These are phyloP conservation scores for Collichthys lucidus DNA, from an alignment of 2,113 vertebrate species.

Conservation along the genomic window DNA sequence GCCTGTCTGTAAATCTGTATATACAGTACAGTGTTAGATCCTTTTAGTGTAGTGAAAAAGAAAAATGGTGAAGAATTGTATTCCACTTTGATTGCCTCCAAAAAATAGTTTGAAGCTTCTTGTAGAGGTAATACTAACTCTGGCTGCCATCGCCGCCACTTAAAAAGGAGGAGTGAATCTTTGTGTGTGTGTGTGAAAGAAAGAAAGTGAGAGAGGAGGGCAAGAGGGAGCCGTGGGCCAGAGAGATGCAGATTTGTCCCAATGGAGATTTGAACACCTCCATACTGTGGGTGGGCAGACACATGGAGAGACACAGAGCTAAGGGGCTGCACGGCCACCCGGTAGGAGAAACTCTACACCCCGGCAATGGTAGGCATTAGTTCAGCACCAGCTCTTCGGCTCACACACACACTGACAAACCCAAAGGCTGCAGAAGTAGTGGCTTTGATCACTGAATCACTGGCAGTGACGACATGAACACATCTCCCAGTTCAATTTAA, in stretches of 20 bases:
- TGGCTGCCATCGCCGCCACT: constrained; percentile 50
- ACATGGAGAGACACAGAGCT: constrained; percentile 68
- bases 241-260: constrained; percentile 74
- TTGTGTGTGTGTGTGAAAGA: constrained; percentile 23
- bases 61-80: constrained; percentile 10
- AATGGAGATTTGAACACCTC: constrained; percentile 78
- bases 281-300: constrained; percentile 79
- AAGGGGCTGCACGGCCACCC: constrained; percentile 74
- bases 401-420: constrained; percentile 62
- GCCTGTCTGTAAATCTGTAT: constrained; percentile 12
- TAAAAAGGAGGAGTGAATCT: constrained; percentile 23
- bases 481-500: constrained; percentile 65
- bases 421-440: constrained; percentile 65
- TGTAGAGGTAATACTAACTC: constrained; percentile 38
- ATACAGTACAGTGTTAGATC: neutral
- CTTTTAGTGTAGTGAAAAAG: neutral
- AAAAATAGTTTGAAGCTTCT: constrained; percentile 31
- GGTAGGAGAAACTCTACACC: constrained; percentile 71
- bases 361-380: constrained; percentile 69
- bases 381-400: constrained; percentile 75
- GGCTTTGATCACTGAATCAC: constrained; percentile 74
- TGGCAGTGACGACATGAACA: constrained; percentile 60
- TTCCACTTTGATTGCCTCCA: constrained; percentile 11
- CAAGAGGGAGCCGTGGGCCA: constrained; percentile 37
- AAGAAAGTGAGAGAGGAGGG: constrained; percentile 1